phyloP scores from a whole-genome alignment of 2,113 vertebrate genomes.

The Mandrillus leucophaeus region DNA sequence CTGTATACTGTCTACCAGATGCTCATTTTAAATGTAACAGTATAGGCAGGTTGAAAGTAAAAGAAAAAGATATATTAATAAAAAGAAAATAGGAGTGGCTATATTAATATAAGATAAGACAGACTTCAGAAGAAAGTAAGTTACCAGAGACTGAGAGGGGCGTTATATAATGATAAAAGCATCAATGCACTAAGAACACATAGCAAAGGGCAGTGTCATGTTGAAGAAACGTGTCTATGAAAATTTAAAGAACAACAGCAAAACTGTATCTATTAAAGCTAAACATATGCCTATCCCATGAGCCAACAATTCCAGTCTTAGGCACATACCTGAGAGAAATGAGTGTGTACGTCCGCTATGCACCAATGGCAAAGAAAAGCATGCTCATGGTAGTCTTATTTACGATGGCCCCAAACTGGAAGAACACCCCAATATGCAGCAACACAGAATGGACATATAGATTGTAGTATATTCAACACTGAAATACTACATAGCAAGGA shows the following conservation, averaged over 20 bases:
- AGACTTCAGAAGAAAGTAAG: constrained; percentile 17
- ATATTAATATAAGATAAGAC: neutral
- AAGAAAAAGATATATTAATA: neutral
- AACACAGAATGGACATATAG: neutral
- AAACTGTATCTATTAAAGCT: neutral
- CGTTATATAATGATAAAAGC: neutral
- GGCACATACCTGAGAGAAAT: neutral
- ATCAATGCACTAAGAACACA: neutral
- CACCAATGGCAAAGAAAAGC: neutral
- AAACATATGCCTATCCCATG: neutral
- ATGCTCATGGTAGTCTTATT: neutral
- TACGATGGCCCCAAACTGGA: neutral
- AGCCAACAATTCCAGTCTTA: neutral
- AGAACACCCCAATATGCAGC: neutral
- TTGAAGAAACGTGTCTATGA: neutral
- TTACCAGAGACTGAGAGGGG: neutral
- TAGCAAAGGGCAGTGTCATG: neutral
- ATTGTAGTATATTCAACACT: neutral
- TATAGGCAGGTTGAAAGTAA: neutral
- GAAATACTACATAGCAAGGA: neutral
- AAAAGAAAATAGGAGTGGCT: neutral
- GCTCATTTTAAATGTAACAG: neutral
- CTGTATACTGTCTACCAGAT: neutral
- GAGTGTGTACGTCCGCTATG: neutral
- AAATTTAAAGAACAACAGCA: neutral